Evolutionary conservation across 2,113 vertebrate species (phyloP).

Genomic region (Lepidothrix coronata): DNA sequence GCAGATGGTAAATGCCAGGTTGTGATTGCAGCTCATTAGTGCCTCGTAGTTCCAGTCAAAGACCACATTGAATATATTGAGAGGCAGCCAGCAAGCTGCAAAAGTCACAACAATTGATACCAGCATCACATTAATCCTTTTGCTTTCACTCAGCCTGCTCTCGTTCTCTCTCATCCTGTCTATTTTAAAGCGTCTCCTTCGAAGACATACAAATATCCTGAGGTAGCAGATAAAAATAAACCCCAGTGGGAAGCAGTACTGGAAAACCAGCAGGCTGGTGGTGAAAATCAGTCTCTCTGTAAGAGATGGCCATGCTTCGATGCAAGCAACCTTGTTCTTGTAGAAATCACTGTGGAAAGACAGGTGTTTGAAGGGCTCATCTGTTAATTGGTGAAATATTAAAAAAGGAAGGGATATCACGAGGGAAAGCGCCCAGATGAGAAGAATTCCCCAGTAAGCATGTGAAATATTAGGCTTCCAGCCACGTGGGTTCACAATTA

Average conservation of each 20-base stretch:
- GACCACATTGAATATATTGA: conserved; percentile 77
- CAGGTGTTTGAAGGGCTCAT: conserved; percentile 74
- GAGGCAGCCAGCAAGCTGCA: conserved; percentile 75
- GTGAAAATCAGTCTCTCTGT: conserved; percentile 72
- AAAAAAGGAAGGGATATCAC: conserved; percentile 71
- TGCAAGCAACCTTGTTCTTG: conserved; percentile 63
- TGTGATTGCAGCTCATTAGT: conserved; percentile 74
- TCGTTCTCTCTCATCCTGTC: conserved; percentile 64
- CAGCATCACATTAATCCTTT: conserved; percentile 71
- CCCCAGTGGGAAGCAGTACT: conserved; percentile 73
- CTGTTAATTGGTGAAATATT: conserved; percentile 69
- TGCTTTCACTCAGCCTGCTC: conserved; percentile 64
- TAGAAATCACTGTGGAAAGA: conserved; percentile 64
- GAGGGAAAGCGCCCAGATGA: conserved; percentile 73
- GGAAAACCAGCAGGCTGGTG: conserved; percentile 71
- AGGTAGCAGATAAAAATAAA: conserved; percentile 79
- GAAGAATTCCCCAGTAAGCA: conserved; percentile 70
- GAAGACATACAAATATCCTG: conserved; percentile 71
- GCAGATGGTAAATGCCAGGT: conserved; percentile 73
- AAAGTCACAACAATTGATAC: conserved; percentile 74
- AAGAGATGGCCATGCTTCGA: conserved; percentile 70
- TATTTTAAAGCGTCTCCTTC: conserved; percentile 53
- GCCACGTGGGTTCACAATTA: conserved; percentile 76
- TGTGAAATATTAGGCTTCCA: conserved; percentile 74
- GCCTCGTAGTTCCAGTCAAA: conserved; percentile 77